Percentiles rank a stretch among this genome's conserved stretches.
Conservation (phyloP, 2,797 vertebrate genomes). For the Moxostoma hubbsi region DNA sequence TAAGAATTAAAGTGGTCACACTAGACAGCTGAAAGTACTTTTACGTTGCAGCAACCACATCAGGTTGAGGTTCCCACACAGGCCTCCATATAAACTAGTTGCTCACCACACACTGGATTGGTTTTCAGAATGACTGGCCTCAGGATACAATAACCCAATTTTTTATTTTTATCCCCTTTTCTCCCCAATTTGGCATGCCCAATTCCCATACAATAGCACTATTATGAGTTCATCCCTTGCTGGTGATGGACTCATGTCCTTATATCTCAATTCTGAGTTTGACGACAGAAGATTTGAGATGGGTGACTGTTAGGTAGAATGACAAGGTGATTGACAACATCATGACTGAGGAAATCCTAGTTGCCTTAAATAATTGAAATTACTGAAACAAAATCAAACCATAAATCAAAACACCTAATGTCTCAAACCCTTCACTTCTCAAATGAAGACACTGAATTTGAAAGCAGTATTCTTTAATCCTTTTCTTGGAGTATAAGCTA, state of each 20-base stretch:
- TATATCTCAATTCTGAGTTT: background rate
- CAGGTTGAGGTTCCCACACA: background rate
- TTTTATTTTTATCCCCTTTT: no score
- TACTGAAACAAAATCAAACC: background rate
- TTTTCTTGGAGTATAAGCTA: background rate
- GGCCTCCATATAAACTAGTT: background rate
- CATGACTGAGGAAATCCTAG: no score
- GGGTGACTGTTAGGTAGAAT: no score
- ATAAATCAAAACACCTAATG: background rate
- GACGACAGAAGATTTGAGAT: background rate
- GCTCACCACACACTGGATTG: background rate
- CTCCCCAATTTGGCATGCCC: no score
- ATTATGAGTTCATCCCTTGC: background rate
- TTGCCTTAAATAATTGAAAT: background rate
- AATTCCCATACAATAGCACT: background rate
- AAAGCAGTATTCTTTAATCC: background rate
- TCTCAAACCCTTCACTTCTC: no score
- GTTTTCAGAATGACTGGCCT: constrained; percentile 4
- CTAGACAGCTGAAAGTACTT: background rate
- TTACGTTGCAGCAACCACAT: background rate
- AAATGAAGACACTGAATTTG: background rate
- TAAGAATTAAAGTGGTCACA: background rate
- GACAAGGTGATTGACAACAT: background rate
- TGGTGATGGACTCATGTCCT: background rate
- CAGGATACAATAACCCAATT: background rate